Evolutionary conservation across 1,140 invertebrate species (phyloP).

Genomic region (Leptopilina clavipes): DNA sequence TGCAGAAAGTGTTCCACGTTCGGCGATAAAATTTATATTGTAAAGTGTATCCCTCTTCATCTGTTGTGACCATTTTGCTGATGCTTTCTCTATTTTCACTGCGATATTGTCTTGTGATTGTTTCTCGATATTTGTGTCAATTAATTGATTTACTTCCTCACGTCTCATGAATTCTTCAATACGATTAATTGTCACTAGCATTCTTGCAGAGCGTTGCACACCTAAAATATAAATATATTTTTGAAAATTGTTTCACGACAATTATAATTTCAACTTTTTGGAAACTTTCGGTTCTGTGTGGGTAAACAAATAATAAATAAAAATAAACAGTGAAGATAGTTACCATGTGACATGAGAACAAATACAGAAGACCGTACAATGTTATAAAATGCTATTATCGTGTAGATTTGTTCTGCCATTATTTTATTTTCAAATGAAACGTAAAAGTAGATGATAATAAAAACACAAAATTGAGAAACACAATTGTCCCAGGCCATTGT

Average conservation of each 20-base stretch:
- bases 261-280: too few species aligned
- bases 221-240: too few species aligned
- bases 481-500: constrained; percentile 83
- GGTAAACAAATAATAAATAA: too few species aligned
- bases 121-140: constrained; percentile 31
- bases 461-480: constrained; percentile 84
- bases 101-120: neutral
- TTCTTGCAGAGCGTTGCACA: constrained; percentile 78
- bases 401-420: constrained; percentile 85
- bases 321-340: neutral
- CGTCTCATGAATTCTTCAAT: constrained; percentile 83
- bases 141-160: constrained; percentile 75
- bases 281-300: too few species aligned
- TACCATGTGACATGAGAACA: constrained; percentile 47
- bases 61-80: constrained; percentile 78
- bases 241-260: too few species aligned
- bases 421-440: constrained; percentile 82
- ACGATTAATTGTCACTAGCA: constrained; percentile 79
- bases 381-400: constrained; percentile 84
- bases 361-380: constrained; percentile 78
- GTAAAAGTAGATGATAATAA: constrained; percentile 84
- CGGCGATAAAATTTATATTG: constrained; percentile 79
- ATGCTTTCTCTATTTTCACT: constrained; percentile 70
- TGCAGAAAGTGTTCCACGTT: constrained; percentile 81
- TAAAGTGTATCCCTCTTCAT: constrained; percentile 76